Percentiles rank a stretch among this genome's conserved stretches.
Evolutionary conservation across 2,797 vertebrate species (phyloP).

Genomic region (Melopsittacus undulatus): DNA sequence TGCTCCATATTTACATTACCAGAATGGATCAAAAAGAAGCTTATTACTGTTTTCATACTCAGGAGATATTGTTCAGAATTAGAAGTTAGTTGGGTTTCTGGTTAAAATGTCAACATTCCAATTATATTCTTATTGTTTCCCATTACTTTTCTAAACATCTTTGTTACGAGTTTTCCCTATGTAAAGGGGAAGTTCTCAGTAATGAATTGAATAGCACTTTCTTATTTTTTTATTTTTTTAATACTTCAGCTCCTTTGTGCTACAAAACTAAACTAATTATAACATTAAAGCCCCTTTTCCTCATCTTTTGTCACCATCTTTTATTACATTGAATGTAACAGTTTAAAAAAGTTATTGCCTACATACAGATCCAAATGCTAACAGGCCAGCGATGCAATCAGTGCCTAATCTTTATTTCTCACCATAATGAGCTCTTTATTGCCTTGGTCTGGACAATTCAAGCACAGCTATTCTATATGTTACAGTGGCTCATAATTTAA

Average conservation of each 20-base stretch:
- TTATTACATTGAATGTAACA: background rate
- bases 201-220: background rate
- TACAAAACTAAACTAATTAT: background rate
- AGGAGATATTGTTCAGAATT: background rate
- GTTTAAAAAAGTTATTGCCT: background rate
- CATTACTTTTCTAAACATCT: conserved; percentile 2
- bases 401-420: background rate
- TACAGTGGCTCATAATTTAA: background rate
- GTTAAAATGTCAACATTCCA: conserved; percentile 18
- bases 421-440: background rate
- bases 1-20: background rate
- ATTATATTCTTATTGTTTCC: conserved; percentile 21
- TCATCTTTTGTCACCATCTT: background rate
- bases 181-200: background rate
- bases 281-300: background rate
- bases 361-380: background rate
- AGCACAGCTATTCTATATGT: background rate
- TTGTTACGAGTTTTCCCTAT: background rate
- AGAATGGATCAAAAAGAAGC: background rate
- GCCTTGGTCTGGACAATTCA: background rate
- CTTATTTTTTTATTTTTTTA: background rate
- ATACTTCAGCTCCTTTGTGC: background rate
- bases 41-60: background rate
- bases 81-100: background rate
- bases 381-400: background rate